Evolutionary conservation across 2,888 invertebrate species (phyloP), one percentile per base, ranked within the genome.

Genomic region (Drosophila subsilvestris): DNA sequence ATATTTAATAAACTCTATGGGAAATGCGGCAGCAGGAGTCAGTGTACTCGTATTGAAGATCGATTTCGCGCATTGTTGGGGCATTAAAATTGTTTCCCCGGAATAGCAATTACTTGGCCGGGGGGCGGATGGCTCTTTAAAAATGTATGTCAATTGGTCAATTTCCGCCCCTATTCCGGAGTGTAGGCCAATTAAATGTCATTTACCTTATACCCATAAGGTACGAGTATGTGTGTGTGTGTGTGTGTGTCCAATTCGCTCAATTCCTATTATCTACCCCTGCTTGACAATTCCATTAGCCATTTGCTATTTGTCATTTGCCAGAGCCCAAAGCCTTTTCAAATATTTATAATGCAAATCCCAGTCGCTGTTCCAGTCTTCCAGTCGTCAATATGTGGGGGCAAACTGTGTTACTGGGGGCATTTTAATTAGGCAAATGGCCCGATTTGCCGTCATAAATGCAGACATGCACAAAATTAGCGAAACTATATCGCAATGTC

Each of bases 61-160:
- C 43, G 25, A 25, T 43, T 45, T 8, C 10, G 18, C 10, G 45
- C 10, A 51, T 29, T 29, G 32, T 7, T 53, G 69, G 53, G 37
- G 56, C 27, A 57, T 63, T 74, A 70, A 78, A 82, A 81, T 74
- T 62, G 67, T 32, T 56, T 47, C 49, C 72, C 77, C 74, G 60
- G 61, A 60, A 56, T 43, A 32, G 48, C 71, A 71, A 75, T 75
- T 75, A 75, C 63, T 74, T 76, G 69, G 65, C 71, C 48, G 44
- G 20, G 49, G 20, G 49, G 45, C 55, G 59, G 61, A 47, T 32
- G 74, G 56, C 78, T 88, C 75, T 86, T 86, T 83, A 86, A 86
- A 85, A 88, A 86, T 86, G 85, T 86, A 86, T 86, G 85, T 88
- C 85, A 86, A 88, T 87, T 88, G 85, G 86, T 80, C 86, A 86